Percentiles rank a stretch among this genome's conserved stretches.
Evolutionary conservation across 2,888 invertebrate genomes (phyloP).

Genomic region (Melanotus villosus): DNA sequence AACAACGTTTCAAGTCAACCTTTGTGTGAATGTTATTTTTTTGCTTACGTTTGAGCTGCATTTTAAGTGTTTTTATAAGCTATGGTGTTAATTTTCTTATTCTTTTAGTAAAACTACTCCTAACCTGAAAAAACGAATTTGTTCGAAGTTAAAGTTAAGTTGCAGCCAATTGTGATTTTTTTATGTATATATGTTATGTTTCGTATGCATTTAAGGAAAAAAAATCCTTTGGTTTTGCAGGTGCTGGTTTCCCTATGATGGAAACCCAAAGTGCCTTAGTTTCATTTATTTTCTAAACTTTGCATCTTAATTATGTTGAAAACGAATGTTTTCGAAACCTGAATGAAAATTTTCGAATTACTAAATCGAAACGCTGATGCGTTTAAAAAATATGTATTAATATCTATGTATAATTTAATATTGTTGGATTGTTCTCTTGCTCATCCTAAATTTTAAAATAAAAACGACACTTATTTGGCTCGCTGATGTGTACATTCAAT

Average conservation of each 20-base stretch:
- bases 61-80: conserved; percentile 31
- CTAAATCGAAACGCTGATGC: not conserved
- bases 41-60: conserved; percentile 33
- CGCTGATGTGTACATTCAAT: conserved; percentile 10
- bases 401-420: conserved; percentile 7
- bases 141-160: conserved; percentile 21
- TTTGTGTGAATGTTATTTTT: conserved; percentile 37
- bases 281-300: conserved; percentile 6
- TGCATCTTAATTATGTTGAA: conserved; percentile 3
- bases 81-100: conserved; percentile 12
- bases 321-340: not conserved
- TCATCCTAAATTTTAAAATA: conserved; percentile 11
- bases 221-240: conserved; percentile 7
- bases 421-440: conserved; percentile 23
- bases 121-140: conserved; percentile 12
- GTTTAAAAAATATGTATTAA: conserved; percentile 6
- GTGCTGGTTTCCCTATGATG: not conserved
- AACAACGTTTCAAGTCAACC: not conserved
- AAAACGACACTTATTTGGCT: conserved; percentile 1
- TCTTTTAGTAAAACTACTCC: conserved; percentile 16
- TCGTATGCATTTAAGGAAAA: conserved; percentile 18
- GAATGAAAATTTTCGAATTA: not conserved
- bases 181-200: conserved; percentile 35
- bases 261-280: not conserved
- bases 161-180: conserved; percentile 36